Percentiles rank a stretch among this genome's conserved stretches.
These are phyloP conservation scores for Gephyroberyx darwinii DNA, from an alignment of 2,797 vertebrate genomes.

Conservation along the genomic window DNA sequence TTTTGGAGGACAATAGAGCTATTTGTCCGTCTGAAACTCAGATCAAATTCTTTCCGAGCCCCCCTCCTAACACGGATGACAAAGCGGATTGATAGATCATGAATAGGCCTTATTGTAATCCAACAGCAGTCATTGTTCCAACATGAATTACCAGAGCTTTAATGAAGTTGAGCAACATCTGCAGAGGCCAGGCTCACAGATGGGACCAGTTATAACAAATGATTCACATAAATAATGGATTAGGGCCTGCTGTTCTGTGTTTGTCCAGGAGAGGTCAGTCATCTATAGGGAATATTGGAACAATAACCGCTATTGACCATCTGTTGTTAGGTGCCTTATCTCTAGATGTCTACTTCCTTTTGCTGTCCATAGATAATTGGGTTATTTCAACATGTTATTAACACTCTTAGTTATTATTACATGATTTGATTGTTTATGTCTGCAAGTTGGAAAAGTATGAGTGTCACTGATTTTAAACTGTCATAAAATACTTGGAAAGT, in stretches of 20 bases:
- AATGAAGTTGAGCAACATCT: conserved; percentile 66
- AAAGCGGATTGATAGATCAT: conserved; percentile 60
- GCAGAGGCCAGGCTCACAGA: conserved; percentile 57
- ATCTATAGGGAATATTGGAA: conserved; percentile 38
- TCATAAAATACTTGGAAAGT: not conserved
- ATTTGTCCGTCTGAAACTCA: conserved; percentile 56
- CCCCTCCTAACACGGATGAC: conserved; percentile 52
- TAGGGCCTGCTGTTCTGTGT: conserved; percentile 45
- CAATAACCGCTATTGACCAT: conserved; percentile 57
- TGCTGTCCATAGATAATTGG: conserved; percentile 34
- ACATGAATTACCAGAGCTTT: conserved; percentile 38
- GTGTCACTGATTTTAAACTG: not conserved
- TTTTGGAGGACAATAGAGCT: conserved; percentile 58
- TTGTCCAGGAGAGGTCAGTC: conserved; percentile 73
- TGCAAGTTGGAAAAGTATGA: not conserved
- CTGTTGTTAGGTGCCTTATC: conserved; percentile 35
- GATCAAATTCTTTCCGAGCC: conserved; percentile 66
- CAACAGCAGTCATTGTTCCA: conserved; percentile 44
- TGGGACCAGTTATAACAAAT: conserved; percentile 51
- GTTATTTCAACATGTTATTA: conserved; percentile 21
- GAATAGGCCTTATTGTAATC: conserved; percentile 69
- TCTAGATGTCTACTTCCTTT: conserved; percentile 17
- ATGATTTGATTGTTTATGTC: not conserved
- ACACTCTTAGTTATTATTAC: not conserved
- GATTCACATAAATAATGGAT: conserved; percentile 47